These are phyloP conservation scores for Tiaroga cobitis DNA, from an alignment of 2,797 vertebrate species.

Conservation along the genomic window DNA sequence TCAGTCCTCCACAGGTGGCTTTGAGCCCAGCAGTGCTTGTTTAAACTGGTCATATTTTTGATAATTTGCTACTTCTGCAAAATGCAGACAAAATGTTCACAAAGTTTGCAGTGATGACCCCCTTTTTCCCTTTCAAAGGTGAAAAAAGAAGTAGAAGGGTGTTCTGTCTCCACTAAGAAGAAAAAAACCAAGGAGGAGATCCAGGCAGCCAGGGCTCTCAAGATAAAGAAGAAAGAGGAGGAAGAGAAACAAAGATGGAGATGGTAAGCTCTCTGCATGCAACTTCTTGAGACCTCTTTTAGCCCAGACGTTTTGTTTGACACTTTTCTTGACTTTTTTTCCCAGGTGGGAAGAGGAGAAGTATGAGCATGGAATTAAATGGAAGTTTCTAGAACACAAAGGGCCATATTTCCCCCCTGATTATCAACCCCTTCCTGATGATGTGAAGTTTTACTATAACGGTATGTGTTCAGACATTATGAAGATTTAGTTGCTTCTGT, in stretches of 20 bases:
- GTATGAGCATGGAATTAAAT: conserved; percentile 77
- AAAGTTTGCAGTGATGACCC: background rate
- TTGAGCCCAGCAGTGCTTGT: background rate
- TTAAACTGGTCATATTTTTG: background rate
- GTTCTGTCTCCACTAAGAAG: conserved; percentile 61
- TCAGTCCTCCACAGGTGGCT: background rate
- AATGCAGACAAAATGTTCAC: background rate
- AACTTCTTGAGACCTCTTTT: background rate
- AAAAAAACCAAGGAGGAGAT: conserved; percentile 75
- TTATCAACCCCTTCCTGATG: conserved; percentile 71
- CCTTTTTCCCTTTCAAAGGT: conserved; percentile 55
- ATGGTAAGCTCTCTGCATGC: conserved; percentile 70
- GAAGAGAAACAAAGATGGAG: conserved; percentile 80
- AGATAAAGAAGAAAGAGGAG: conserved; percentile 78
- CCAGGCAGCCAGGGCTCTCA: conserved; percentile 68
- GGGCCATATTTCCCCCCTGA: conserved; percentile 76
- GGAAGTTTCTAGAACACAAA: conserved; percentile 79
- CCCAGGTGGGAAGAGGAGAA: conserved; percentile 82
- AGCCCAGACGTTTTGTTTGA: background rate
- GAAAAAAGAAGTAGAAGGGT: conserved; percentile 67
- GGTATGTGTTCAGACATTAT: conserved; percentile 59
- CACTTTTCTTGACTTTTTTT: conserved; percentile 16
- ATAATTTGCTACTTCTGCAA: background rate
- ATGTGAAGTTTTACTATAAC: conserved; percentile 74
- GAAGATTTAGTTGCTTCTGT: background rate